These are phyloP conservation scores for Apus apus DNA, from an alignment of 2,113 vertebrate species.

Conservation along the genomic window DNA sequence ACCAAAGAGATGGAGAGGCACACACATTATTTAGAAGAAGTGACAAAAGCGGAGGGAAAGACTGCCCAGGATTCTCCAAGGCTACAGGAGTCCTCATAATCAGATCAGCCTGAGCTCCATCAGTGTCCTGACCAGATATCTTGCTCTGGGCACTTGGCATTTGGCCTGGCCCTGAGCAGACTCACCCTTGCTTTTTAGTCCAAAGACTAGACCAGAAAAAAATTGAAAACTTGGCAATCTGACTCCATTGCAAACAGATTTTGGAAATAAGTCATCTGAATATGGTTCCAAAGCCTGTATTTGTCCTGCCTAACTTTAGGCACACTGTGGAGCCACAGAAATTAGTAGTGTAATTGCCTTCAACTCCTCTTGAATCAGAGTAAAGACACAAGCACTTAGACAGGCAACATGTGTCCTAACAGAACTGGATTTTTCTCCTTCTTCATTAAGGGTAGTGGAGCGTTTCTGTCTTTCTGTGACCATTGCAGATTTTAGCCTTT, in stretches of 20 bases:
- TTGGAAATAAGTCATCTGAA: not conserved
- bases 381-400: not conserved
- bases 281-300: not conserved
- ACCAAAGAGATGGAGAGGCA: not conserved
- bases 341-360: constrained; percentile 10
- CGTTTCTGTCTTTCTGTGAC: not conserved
- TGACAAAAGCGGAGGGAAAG: not conserved
- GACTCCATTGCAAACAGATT: not conserved
- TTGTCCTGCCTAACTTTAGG: not conserved
- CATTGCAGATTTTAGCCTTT: not conserved
- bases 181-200: not conserved
- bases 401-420: not conserved
- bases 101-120: not conserved
- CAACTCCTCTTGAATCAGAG: not conserved
- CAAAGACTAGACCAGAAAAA: not conserved
- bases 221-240: not conserved
- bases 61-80: not conserved
- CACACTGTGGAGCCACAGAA: not conserved
- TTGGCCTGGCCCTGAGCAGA: not conserved
- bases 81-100: not conserved
- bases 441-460: not conserved
- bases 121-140: not conserved
- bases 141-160: not conserved
- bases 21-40: not conserved
- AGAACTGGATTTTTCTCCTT: not conserved